These are phyloP conservation scores for Lutraria rhynchaena DNA, from an alignment of 1,140 invertebrate genomes.

Conservation along the genomic window DNA sequence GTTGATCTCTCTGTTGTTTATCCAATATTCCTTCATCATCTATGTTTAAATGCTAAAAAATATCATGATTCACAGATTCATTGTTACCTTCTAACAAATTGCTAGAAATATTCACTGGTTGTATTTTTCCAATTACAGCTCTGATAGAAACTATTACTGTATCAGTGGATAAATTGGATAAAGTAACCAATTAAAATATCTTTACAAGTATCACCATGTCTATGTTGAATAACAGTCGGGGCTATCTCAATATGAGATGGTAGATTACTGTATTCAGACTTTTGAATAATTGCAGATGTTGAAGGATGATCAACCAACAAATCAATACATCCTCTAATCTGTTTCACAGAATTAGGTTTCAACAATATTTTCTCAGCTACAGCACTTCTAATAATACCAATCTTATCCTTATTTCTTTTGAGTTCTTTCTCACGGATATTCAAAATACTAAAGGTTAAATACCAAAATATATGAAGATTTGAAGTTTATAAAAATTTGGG, in stretches of 20 bases:
- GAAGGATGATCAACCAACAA: not conserved
- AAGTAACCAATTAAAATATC: not conserved
- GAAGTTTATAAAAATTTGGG: slow-evolving; percentile 13
- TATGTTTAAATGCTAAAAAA: no score
- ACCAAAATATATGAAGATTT: slow-evolving; percentile 33
- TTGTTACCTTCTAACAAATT: no score
- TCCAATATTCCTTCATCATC: no score
- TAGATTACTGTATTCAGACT: not conserved
- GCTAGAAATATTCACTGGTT: no score
- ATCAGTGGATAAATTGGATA: no score
- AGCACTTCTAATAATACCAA: slow-evolving; percentile 27
- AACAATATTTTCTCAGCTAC: slow-evolving; percentile 18
- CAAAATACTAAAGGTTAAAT: slow-evolving; percentile 31
- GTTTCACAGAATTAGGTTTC: slow-evolving; percentile 23
- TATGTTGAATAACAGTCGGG: not conserved
- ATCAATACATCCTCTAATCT: not conserved
- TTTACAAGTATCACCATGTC: not conserved
- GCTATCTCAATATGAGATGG: slow-evolving; percentile 7
- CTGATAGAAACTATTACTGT: no score
- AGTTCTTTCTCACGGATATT: slow-evolving; percentile 21
- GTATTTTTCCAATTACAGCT: no score
- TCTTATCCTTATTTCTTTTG: slow-evolving; percentile 13
- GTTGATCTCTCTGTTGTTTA: no score
- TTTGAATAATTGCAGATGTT: slow-evolving; percentile 13
- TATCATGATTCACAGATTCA: no score